Evolutionary conservation across 2,797 vertebrate genomes (phyloP), one percentile per base, ranked within the genome.

Genomic region (Xenentodon cancila): DNA sequence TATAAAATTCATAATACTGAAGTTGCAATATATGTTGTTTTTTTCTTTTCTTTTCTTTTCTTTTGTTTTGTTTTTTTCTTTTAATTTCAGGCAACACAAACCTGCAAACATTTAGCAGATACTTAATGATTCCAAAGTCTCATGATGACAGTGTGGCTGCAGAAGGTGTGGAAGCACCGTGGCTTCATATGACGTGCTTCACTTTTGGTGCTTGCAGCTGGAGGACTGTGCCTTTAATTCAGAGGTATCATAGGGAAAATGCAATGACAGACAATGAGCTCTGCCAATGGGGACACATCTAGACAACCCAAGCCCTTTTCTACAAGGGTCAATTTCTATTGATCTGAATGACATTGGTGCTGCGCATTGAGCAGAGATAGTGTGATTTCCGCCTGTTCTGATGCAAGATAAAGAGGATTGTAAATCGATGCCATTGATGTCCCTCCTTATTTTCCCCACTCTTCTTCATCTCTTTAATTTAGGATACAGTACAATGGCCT

Each of bases 361-460:
- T 90, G 87, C 80, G 84, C 72, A 65, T 66, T 53, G 80, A 74
- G 77, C 80, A 79, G 68, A 92, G 90, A 93, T 91, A 82, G 91
- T 80, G 65, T 66, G 88, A 92, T 92, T 91, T 90, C 89, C 84
- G 86, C 84, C 75, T 85, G 84, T 75, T 89, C 84, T 68, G 87
- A 91, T 86, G 82, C 68, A 77, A 92, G 90, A 93, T 92, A 93
- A 92, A 90, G 83, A 88, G 82, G 87, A 88, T 83, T 87, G 86
- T 85, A 82, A 91, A 92, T 93, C 90, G 63, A 94, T 94, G 88
- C 76, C 73, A 91, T 91, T 88, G 90, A 93, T 81, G 80, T 82
- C 52, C 50, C 75, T 53, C 46, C 45, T 57, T 72, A 70, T 64
- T 69, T 56, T 1, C 21, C 12, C 18, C 32, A n/a, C 46, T 59